Base-by-base conservation (phyloP, 2,888 invertebrate species). In the Drepanosiphum platanoidis region DNA sequence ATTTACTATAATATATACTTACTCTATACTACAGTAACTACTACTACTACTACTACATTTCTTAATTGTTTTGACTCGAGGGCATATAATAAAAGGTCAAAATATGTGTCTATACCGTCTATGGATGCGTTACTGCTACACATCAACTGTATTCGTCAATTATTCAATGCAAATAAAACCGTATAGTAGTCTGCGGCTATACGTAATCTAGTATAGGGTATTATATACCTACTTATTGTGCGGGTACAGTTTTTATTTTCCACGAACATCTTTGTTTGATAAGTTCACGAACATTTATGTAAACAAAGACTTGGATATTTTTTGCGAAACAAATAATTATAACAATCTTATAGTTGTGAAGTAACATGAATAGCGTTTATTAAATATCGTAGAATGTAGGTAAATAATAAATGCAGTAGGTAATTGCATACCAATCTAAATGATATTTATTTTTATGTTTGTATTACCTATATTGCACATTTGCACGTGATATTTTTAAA, bases 71-170 rank as follows among this genome's bases (percentile, higher is more conserved):
- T 46, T 66, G n/a, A 46, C 79, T 66, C 13, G n/a, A 11, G 42
- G 66, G 79, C 66, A n/a, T 46, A 36, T n/a, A n/a, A 66, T 46
- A 46, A 72, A 78, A 79, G 64, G 32, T 46, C n/a, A 42, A 18
- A 7, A 27, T n/a, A n/a, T 61, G 3, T 22, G 27, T 61, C 13
- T 32, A 22, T 32, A n/a, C n/a, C n/a, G n/a, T n/a, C n/a, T n/a
- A n/a, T n/a, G n/a, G n/a, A n/a, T n/a, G n/a, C n/a, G n/a, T n/a
- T n/a, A n/a, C 42, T 0, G 42, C 39, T 30, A 52, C 22, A n/a
- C n/a, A 46, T 34, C 27, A 77, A 11, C 18, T 64, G 22, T 30
- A 39, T 11, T 64, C 30, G 13, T 64, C 27, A 30, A 30, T 64
- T 27, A 9, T n/a, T n/a, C n/a, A 1, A 52, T 9, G 30, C 15